phyloP scores from a whole-genome alignment of 2,888 invertebrate species.

The Theodoxus fluviatilis region DNA sequence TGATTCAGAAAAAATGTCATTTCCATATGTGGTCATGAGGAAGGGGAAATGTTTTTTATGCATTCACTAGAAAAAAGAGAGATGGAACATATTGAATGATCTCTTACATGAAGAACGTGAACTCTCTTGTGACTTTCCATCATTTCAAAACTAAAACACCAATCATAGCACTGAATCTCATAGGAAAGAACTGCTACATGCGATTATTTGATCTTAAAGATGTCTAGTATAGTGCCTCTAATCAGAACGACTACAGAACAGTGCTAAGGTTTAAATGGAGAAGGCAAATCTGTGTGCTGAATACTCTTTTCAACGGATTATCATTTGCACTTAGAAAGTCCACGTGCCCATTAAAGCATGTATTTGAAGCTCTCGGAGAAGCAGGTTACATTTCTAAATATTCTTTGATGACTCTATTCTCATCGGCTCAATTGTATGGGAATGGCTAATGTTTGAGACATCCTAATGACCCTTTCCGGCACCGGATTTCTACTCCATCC shows the following conservation, averaged over 20 bases:
- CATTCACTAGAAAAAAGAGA: not conserved
- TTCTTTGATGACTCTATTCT: constrained; percentile 5
- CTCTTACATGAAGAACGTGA: not conserved
- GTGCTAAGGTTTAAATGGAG: not conserved
- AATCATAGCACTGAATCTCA: not conserved
- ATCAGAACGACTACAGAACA: not conserved
- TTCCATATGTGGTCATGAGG: too few species aligned
- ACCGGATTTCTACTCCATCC: not conserved
- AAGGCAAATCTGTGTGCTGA: not conserved
- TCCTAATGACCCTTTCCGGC: not conserved
- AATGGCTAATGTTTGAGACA: not conserved
- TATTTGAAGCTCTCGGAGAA: not conserved
- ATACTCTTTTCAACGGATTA: not conserved
- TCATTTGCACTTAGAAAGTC: not conserved
- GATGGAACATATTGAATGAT: not conserved
- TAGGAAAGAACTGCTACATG: not conserved
- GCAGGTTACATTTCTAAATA: not conserved
- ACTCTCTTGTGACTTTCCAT: not conserved
- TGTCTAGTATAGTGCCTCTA: not conserved
- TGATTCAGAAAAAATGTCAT: too few species aligned
- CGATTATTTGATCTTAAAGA: not conserved
- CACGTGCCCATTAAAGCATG: not conserved
- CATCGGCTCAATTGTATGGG: not conserved
- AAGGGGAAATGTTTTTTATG: not conserved
- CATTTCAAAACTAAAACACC: not conserved